Percentiles rank a stretch among this genome's conserved stretches.
phyloP scores from a whole-genome alignment of 2,888 invertebrate species.

The Meteorus colon region DNA sequence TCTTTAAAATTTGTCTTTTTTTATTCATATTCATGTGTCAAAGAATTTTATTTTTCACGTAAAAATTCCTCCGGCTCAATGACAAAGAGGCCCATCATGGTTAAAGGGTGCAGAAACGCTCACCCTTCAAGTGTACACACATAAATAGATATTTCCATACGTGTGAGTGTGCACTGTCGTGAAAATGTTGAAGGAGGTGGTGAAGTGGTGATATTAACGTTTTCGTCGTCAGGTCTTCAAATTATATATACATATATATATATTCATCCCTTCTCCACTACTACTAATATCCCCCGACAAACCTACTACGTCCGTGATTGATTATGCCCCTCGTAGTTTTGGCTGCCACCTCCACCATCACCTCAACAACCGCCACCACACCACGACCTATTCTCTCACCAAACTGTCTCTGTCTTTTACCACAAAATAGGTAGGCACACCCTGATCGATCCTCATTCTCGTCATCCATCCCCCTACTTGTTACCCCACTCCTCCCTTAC shows the following conservation, averaged over 20 bases:
- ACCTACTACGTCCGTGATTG: constrained; percentile 63
- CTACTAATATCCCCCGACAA: constrained; percentile 16
- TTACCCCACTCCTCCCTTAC: no score
- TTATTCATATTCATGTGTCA: not conserved
- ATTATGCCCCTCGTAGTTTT: constrained; percentile 71
- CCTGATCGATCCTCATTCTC: constrained; percentile 35
- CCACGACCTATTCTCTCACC: constrained; percentile 23
- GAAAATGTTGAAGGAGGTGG: constrained; percentile 2
- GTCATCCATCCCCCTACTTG: constrained; percentile 6
- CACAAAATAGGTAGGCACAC: constrained; percentile 33
- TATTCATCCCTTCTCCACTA: not conserved
- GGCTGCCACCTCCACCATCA: constrained; percentile 53
- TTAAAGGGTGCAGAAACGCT: constrained; percentile 1
- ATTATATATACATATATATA: not conserved
- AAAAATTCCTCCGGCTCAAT: constrained; percentile 17
- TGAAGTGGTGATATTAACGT: constrained; percentile 34
- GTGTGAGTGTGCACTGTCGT: not conserved
- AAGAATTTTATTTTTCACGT: constrained; percentile 7
- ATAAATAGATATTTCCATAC: not conserved
- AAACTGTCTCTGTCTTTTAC: constrained; percentile 19
- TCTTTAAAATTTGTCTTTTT: not conserved
- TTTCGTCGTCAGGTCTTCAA: constrained; percentile 22
- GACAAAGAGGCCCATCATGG: constrained; percentile 32
- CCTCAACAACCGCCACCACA: not conserved
- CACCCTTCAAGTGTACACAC: not conserved